Evolutionary conservation across 2,797 vertebrate genomes (phyloP).

Genomic region (Sebastes diaconus): DNA sequence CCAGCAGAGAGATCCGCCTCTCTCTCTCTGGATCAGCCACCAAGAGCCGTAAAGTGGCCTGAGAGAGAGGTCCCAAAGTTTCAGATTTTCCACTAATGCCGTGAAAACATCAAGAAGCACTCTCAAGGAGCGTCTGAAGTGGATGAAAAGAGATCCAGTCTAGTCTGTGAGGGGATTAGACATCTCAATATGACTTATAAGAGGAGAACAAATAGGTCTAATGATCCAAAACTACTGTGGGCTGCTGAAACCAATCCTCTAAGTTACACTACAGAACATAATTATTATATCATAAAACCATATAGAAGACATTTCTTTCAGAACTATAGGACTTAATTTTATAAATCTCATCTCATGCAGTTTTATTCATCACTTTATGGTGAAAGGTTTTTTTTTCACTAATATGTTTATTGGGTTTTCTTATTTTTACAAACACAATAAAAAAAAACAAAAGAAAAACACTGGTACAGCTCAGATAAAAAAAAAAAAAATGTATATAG

Average conservation of each 20-base stretch:
- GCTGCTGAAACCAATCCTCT: background rate
- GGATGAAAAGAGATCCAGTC: background rate
- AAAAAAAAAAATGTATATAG: no score
- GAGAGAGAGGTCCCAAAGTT: background rate
- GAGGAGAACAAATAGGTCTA: background rate
- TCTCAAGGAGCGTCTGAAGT: background rate
- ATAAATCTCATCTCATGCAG: background rate
- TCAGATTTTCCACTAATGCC: constrained; percentile 34
- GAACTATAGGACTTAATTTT: background rate
- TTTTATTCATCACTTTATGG: background rate
- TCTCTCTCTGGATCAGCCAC: background rate
- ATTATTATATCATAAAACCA: background rate
- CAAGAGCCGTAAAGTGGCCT: constrained; percentile 42
- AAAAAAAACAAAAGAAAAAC: accelerated
- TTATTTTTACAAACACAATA: no score
- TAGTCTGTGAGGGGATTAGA: background rate
- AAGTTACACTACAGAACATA: background rate
- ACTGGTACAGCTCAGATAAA: no score
- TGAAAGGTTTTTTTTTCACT: background rate
- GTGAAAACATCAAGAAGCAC: background rate
- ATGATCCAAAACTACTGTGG: background rate
- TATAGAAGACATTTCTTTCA: background rate
- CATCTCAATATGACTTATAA: background rate
- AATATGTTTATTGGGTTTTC: no score
- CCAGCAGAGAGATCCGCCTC: constrained; percentile 1